phyloP scores from a whole-genome alignment of 2,888 invertebrate species.

The Geotrupes spiniger region DNA sequence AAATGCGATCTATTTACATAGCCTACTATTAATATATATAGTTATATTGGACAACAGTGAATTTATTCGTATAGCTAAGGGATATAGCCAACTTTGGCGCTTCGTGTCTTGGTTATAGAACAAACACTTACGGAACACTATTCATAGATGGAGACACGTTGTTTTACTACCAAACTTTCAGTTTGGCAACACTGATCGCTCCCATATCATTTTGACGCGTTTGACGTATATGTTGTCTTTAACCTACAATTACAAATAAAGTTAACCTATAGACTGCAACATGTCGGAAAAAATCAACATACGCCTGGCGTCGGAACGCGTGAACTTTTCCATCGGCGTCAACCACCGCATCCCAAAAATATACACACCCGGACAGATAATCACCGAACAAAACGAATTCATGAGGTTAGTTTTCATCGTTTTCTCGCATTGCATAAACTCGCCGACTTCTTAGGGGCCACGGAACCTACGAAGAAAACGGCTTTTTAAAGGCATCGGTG shows the following conservation, averaged over 20 bases:
- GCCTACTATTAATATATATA: no score
- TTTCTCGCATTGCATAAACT: background rate
- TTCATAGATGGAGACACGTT: no score
- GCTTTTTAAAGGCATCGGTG: conserved; percentile 84
- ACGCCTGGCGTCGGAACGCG: conserved; percentile 62
- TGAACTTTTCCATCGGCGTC: conserved; percentile 57
- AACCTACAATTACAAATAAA: background rate
- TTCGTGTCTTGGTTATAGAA: no score
- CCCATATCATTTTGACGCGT: no score
- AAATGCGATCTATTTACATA: no score
- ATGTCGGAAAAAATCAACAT: conserved; percentile 61
- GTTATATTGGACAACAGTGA: no score
- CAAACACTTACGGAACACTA: no score
- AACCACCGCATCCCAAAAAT: conserved; percentile 62
- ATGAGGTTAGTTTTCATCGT: conserved; percentile 62
- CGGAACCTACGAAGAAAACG: conserved; percentile 88
- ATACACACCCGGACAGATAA: conserved; percentile 85
- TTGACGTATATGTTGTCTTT: background rate
- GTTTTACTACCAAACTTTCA: no score
- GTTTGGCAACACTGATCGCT: no score
- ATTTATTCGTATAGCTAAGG: no score
- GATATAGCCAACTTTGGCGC: no score
- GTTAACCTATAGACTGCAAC: no score
- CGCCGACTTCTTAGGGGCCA: conserved; percentile 70
- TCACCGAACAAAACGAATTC: conserved; percentile 78